Evolutionary conservation across 2,113 vertebrate species (phyloP), one percentile per base, ranked within the genome.

Genomic region (Tachycineta bicolor): DNA sequence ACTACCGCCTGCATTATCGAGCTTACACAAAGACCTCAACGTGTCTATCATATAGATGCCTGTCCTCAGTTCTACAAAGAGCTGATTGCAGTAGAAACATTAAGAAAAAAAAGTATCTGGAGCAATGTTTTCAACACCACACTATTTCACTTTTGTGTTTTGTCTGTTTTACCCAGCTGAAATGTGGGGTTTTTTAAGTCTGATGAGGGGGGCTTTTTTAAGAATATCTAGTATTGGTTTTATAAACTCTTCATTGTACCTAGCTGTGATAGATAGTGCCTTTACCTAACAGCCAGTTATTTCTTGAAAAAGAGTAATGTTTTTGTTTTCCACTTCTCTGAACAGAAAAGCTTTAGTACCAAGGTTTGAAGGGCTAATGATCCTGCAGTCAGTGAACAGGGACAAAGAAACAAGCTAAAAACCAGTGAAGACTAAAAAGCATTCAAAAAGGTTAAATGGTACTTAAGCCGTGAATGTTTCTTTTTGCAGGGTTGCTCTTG

Each of bases 401-500:
- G 79, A 88, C 41, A 83, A 79, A 46, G 47, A 85, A 93, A 80
- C n/a, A 39, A 78, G 37, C 63, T 34, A 17, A 50, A 76, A 85
- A 80, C 49, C 4, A 2, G 4, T 68, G 26, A 58, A 64, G 41
- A 73, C 47, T 91, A 68, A 29, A 50, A 69, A 84, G 6, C 29
- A 46, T 82, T 50, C 31, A 39, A 75, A 71, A 89, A 74, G 22
- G 18, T 70, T 70, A 89, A 93, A 89, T 59, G 80, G 94, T 96
- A 96, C 76, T 92, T 77, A 94, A 97, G 93, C 39, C 83, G 0
- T 95, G 73, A 93, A 93, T 97, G 86, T 96, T 96, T 97, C 95
- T 97, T 95, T 97, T 97, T 97, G 94, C 96, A 97, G 96, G 96
- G 91, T 94, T 96, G 86, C 96, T 96, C 94, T 92, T 92, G 95